Evolutionary conservation across 2,888 invertebrate genomes (phyloP).

Genomic region (Oscheius sp.): DNA sequence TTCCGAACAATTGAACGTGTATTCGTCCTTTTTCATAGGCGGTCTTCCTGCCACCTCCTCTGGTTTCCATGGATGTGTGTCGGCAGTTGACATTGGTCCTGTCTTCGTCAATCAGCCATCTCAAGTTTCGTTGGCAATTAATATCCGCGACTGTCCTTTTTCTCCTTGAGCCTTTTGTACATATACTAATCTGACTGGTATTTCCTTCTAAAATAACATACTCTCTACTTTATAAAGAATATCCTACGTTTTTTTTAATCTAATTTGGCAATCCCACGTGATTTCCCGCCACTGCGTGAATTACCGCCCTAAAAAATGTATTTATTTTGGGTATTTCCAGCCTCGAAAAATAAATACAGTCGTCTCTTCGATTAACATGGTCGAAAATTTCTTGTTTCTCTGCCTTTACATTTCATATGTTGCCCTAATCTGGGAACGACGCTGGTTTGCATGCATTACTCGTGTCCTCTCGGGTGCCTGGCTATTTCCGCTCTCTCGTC

Average conservation of each 20-base stretch:
- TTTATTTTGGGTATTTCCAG: no score
- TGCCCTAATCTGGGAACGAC: conserved; percentile 9
- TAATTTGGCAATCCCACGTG: no score
- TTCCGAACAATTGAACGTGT: conserved; percentile 56
- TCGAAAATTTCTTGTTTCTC: not conserved
- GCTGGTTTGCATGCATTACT: conserved; percentile 11
- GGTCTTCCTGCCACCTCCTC: not conserved
- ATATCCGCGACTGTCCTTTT: conserved; percentile 45
- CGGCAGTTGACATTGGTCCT: conserved; percentile 38
- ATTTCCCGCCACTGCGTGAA: no score
- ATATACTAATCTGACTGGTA: conserved; percentile 16
- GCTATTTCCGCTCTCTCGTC: not conserved
- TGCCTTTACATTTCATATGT: not conserved
- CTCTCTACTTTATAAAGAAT: not conserved
- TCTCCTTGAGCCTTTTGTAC: conserved; percentile 21
- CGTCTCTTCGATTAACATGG: not conserved
- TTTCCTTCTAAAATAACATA: not conserved
- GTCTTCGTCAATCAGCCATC: conserved; percentile 43
- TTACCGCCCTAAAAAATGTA: no score
- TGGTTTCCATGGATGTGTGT: conserved; percentile 46
- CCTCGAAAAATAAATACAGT: no score
- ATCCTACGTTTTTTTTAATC: no score
- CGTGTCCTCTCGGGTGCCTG: not conserved
- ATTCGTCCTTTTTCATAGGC: conserved; percentile 51
- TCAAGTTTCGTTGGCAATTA: conserved; percentile 45